Evolutionary conservation across 2,888 invertebrate species (phyloP).

Genomic region (Luperina nickerlii): DNA sequence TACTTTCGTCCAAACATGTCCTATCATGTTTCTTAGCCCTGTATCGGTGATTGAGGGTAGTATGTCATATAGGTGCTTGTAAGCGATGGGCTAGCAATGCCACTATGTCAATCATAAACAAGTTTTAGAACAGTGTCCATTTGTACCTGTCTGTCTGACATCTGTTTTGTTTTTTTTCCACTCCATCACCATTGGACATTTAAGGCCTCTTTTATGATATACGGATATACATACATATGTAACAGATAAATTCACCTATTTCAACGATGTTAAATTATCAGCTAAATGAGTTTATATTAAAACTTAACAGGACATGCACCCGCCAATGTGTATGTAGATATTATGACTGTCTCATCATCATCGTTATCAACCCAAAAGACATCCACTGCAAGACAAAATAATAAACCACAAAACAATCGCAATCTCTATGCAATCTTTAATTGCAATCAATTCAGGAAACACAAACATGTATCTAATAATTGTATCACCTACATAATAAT

Average conservation of each 20-base stretch:
- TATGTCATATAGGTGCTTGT: slow-evolving; percentile 31
- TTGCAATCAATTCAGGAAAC: background rate
- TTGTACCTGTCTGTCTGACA: slow-evolving; percentile 18
- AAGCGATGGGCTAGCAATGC: slow-evolving; percentile 35
- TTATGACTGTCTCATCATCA: background rate
- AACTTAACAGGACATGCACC: background rate
- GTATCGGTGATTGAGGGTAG: slow-evolving; percentile 36
- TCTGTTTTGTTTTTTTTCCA: background rate
- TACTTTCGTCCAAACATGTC: slow-evolving; percentile 10
- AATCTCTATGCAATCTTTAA: background rate
- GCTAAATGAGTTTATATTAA: background rate
- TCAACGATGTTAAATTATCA: background rate
- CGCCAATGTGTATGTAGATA: background rate
- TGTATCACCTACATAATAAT: background rate
- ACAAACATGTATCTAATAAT: background rate
- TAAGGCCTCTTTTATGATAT: background rate
- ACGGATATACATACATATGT: background rate
- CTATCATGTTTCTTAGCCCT: slow-evolving; percentile 12
- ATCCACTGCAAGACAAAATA: background rate
- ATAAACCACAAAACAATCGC: background rate
- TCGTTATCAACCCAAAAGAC: background rate
- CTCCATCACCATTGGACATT: background rate
- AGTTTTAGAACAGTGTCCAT: slow-evolving; percentile 37
- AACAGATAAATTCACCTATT: background rate
- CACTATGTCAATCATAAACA: slow-evolving; percentile 54